Evolutionary conservation across 2,888 invertebrate species (phyloP).

Genomic region (Pollenia angustigena): DNA sequence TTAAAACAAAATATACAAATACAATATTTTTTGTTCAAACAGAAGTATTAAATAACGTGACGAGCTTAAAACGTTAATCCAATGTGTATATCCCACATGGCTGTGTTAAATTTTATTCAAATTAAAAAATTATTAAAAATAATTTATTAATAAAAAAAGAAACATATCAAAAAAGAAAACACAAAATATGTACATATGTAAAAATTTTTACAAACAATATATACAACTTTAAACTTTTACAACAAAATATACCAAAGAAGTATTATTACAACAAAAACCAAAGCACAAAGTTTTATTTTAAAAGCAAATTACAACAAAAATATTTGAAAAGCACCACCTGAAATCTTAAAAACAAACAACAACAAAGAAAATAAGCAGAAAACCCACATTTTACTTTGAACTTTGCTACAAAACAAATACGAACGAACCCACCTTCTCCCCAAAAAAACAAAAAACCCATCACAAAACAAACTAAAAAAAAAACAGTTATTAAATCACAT

Average conservation of each 20-base stretch:
- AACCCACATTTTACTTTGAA: constrained; percentile 35
- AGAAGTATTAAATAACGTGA: constrained; percentile 67
- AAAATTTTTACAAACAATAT: constrained; percentile 28
- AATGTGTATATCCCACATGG: constrained; percentile 46
- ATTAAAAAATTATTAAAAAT: constrained; percentile 34
- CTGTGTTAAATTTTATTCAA: constrained; percentile 60
- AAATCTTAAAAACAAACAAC: constrained; percentile 35
- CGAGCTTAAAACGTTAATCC: constrained; percentile 52
- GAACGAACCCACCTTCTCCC: constrained; percentile 17
- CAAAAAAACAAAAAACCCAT: background rate
- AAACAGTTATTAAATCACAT: constrained; percentile 23
- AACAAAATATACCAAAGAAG: constrained; percentile 64
- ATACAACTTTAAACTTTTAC: background rate
- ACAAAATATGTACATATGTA: constrained; percentile 21
- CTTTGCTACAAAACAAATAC: constrained; percentile 31
- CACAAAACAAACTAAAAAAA: background rate
- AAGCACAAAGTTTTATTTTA: constrained; percentile 18
- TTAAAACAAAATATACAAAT: background rate
- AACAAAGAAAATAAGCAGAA: constrained; percentile 40
- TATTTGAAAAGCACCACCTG: constrained; percentile 31
- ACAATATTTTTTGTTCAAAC: constrained; percentile 10
- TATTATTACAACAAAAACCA: constrained; percentile 54
- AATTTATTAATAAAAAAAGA: constrained; percentile 6
- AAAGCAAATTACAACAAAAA: constrained; percentile 20
- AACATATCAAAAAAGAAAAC: constrained; percentile 5